Evolutionary conservation across 1,140 invertebrate genomes (phyloP), one percentile per base, ranked within the genome.

Genomic region (Cylas formicarius): DNA sequence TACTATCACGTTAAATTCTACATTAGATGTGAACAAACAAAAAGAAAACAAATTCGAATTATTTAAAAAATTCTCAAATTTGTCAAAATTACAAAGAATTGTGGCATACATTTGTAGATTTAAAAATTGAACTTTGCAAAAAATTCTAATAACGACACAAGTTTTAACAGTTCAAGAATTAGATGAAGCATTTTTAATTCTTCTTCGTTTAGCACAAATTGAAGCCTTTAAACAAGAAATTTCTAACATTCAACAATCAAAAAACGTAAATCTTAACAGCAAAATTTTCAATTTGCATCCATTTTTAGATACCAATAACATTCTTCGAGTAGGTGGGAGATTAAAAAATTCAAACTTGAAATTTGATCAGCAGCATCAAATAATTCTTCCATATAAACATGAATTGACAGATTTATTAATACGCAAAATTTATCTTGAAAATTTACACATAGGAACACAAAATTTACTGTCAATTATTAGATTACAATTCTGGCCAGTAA

Each of bases 281-380:
- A 33, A 47, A 36, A 9, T 52, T 9, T 27, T 40, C 9, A 37
- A 34, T 11, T 43, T 50, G 16, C 24, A 43, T 42, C 55, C 55
- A 10, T 51, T 55, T 32, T 27, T 59, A n/a, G 51, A 61, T 39
- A 33, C 33, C 11, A 17, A 47, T 28, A 53, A 50, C 2, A 28
- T 58, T 14, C 19, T 61, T n/a, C 40, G 53, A 9, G 57, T 61
- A 17, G 52, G 50, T n/a, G 54, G 56, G 14, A 38, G 59, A 23
- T 24, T 61, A 37, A 37, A 52, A 49, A 36, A 56, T 36, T 37
- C 58, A 27, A 16, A 42, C 13, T 28, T 58, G n/a, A 11, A 3
- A 17, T 55, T 19, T 31, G 18, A 48, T 2, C 18, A 41, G n/a
- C n/a, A 48, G 50, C 44, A 50, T 50, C 49, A 54, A 0, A 55